phyloP scores from a whole-genome alignment of 53 echinoderm and acorn worm genomes.

The Apostichopus leukothele region DNA sequence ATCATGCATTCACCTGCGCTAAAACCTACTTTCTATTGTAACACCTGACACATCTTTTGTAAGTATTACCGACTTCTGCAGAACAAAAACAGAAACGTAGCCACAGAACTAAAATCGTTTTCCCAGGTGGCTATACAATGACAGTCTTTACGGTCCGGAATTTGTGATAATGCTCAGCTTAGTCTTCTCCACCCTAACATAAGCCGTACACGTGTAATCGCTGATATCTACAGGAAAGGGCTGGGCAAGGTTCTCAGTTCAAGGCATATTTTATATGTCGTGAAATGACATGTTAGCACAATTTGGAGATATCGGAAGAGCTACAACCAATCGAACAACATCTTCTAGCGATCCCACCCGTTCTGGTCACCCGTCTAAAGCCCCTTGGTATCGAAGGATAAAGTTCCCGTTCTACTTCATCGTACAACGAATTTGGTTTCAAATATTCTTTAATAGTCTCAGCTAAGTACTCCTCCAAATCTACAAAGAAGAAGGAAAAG shows the following conservation, averaged over 20 bases:
- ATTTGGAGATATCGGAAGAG: slow-evolving; percentile 26
- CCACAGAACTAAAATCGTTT: no score
- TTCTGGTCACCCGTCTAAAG: neutral
- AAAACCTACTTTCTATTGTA: no score
- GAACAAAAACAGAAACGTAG: no score
- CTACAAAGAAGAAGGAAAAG: neutral
- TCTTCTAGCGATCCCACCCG: neutral
- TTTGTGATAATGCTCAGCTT: no score
- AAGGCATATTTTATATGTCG: neutral
- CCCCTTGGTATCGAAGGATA: neutral
- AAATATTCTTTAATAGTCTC: neutral
- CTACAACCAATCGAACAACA: slow-evolving; percentile 20
- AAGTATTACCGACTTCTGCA: no score
- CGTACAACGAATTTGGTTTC: neutral
- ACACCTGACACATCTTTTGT: no score
- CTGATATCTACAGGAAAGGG: neutral
- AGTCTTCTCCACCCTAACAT: no score
- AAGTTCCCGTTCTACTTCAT: neutral
- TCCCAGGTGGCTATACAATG: no score
- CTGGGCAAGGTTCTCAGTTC: neutral
- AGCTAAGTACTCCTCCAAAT: slow-evolving; percentile 15
- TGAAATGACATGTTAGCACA: slow-evolving; percentile 7
- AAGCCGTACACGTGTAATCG: no score
- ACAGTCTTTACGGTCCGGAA: no score
- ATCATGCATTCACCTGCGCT: no score